phyloP scores from a whole-genome alignment of 2,888 invertebrate genomes.

The Hypsopygia costalis region DNA sequence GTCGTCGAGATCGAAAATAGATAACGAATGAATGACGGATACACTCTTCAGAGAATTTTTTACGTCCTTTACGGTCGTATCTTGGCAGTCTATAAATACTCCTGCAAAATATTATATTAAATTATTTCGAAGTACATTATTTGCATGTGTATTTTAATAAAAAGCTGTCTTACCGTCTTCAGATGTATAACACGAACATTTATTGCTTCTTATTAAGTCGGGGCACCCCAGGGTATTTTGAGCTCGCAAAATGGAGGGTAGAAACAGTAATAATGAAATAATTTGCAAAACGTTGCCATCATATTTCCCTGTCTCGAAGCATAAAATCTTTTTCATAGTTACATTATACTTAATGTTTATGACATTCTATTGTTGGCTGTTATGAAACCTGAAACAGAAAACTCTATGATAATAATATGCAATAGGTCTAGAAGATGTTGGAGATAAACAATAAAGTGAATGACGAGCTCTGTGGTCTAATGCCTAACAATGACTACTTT shows the following conservation, averaged over 20 bases:
- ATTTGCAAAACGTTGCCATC: conserved; percentile 60
- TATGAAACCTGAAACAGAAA: conserved; percentile 53
- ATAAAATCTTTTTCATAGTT: conserved; percentile 72
- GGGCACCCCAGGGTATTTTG: conserved; percentile 83
- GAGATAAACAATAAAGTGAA: too few relatives aligned
- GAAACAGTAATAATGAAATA: conserved; percentile 64
- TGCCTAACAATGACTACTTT: too few relatives aligned
- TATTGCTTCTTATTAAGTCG: conserved; percentile 85
- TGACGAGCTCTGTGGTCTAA: too few relatives aligned
- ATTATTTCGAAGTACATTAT: conserved; percentile 13
- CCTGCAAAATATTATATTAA: conserved; percentile 64
- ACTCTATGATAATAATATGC: too few relatives aligned
- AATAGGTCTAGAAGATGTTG: too few relatives aligned
- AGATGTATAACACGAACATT: conserved; percentile 94
- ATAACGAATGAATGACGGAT: conserved; percentile 88
- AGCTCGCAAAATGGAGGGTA: conserved; percentile 70
- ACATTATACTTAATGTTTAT: conserved; percentile 60
- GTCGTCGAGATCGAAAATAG: conserved; percentile 92
- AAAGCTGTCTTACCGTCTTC: conserved; percentile 85
- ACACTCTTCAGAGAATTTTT: conserved; percentile 86
- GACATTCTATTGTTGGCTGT: conserved; percentile 45
- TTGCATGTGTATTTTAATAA: conserved; percentile 12
- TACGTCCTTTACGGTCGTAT: conserved; percentile 87
- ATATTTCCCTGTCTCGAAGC: conserved; percentile 56
- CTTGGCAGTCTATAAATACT: conserved; percentile 92